A percentile compares a stretch with the other conserved stretches of the same genome.
phyloP scores from a whole-genome alignment of 2,113 vertebrate genomes.

The Oceanodroma tethys region DNA sequence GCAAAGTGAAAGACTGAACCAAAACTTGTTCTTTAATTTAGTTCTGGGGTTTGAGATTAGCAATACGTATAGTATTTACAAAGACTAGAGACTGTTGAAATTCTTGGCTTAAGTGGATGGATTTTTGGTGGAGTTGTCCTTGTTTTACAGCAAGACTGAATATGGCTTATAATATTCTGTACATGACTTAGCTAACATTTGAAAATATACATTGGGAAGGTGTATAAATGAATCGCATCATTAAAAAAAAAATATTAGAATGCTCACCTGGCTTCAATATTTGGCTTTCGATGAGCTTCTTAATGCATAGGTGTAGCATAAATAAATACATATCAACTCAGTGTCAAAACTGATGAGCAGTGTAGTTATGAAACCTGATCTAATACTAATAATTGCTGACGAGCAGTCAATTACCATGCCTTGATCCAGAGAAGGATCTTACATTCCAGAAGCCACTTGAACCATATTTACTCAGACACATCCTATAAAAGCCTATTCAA shows the following conservation, averaged over 20 bases:
- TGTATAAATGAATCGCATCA: not conserved
- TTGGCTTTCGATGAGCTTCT: not conserved
- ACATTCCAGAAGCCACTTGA: not conserved
- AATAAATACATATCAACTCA: not conserved
- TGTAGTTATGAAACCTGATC: not conserved
- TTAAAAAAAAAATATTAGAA: not conserved
- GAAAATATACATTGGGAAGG: not conserved
- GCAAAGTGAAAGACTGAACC: not conserved
- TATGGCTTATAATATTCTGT: not conserved
- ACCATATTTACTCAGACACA: slow-evolving; percentile 8
- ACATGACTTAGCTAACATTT: not conserved
- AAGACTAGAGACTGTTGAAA: not conserved
- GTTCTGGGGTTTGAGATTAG: not conserved
- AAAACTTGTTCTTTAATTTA: not conserved
- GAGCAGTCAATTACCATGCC: not conserved
- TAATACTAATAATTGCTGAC: not conserved
- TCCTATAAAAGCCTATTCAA: slow-evolving; percentile 6
- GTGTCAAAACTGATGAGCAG: not conserved
- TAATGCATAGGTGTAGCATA: not conserved
- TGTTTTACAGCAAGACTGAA: not conserved
- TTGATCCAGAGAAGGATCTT: not conserved
- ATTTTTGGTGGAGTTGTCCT: not conserved
- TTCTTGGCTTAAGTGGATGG: not conserved
- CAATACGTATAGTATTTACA: not conserved
- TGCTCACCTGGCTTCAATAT: not conserved